Percentiles rank a stretch among this genome's conserved stretches.
Conservation (phyloP, 2,797 vertebrate genomes). For the Chloroceryle amazona region DNA sequence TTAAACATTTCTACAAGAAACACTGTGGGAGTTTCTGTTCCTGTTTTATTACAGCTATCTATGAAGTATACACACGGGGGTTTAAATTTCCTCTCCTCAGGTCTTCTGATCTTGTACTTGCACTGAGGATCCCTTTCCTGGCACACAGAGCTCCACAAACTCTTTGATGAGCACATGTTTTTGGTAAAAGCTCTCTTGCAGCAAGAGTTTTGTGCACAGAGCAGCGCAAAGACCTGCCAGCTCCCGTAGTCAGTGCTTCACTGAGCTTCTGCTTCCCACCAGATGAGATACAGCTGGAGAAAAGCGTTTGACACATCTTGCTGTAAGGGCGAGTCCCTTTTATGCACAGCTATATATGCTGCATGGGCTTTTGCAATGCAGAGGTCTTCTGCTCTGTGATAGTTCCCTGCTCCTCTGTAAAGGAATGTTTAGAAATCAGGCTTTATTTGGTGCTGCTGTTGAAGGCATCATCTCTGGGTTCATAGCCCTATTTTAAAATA, state of each 20-base stretch:
- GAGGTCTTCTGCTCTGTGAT: not conserved
- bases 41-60: not conserved
- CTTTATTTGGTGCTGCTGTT: not conserved
- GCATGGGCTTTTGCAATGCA: not conserved
- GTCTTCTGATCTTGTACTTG: not conserved
- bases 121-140: not conserved
- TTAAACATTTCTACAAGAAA: not conserved
- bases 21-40: not conserved
- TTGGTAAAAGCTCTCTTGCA: not conserved
- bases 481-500: not conserved
- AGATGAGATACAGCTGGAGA: not conserved
- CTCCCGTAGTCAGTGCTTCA: constrained; percentile 3
- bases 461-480: not conserved
- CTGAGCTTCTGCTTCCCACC: not conserved
- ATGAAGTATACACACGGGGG: not conserved
- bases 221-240: not conserved
- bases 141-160: not conserved
- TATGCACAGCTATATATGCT: not conserved
- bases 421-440: not conserved
- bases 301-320: not conserved
- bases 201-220: not conserved
- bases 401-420: not conserved
- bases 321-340: not conserved
- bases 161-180: not conserved
- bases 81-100: not conserved